Evolutionary conservation across 2,888 invertebrate species (phyloP).

Genomic region (Noctua janthina): DNA sequence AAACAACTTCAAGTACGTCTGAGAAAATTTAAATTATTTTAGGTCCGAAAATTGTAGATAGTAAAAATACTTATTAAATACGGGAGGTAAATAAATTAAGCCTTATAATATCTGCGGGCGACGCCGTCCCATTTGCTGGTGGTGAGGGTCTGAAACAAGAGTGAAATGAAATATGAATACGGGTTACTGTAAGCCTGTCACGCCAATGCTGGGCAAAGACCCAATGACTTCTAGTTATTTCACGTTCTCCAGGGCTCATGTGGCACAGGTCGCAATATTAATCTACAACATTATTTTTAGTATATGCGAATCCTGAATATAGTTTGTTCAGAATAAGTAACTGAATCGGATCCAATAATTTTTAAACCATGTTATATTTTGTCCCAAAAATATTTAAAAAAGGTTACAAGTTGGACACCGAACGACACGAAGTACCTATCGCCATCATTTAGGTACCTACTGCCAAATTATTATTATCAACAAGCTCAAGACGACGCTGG

Average conservation of each 20-base stretch:
- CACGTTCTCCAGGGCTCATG: neutral
- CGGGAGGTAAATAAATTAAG: conserved; percentile 59
- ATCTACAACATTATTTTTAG: too few species aligned
- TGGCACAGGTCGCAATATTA: neutral
- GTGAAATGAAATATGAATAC: neutral
- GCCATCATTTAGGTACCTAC: too few species aligned
- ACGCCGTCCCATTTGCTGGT: conserved; percentile 68
- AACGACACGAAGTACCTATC: too few species aligned
- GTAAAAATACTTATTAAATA: conserved; percentile 31
- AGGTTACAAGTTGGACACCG: too few species aligned
- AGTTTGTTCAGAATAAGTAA: too few species aligned
- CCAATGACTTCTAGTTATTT: neutral
- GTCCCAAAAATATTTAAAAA: too few species aligned
- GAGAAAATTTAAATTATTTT: conserved; percentile 29
- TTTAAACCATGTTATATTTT: too few species aligned
- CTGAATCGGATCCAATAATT: too few species aligned
- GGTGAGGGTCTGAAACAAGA: conserved; percentile 72
- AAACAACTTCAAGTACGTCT: neutral
- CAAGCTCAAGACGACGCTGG: too few species aligned
- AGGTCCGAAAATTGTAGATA: neutral
- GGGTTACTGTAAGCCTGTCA: neutral
- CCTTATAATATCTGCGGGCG: conserved; percentile 72
- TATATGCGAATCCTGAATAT: too few species aligned
- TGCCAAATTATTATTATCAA: too few species aligned
- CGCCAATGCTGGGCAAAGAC: neutral